Percentiles rank a stretch among this genome's conserved stretches.
These are phyloP conservation scores for Mus minutoides DNA, from an alignment of 2,797 vertebrate genomes.

Conservation along the genomic window DNA sequence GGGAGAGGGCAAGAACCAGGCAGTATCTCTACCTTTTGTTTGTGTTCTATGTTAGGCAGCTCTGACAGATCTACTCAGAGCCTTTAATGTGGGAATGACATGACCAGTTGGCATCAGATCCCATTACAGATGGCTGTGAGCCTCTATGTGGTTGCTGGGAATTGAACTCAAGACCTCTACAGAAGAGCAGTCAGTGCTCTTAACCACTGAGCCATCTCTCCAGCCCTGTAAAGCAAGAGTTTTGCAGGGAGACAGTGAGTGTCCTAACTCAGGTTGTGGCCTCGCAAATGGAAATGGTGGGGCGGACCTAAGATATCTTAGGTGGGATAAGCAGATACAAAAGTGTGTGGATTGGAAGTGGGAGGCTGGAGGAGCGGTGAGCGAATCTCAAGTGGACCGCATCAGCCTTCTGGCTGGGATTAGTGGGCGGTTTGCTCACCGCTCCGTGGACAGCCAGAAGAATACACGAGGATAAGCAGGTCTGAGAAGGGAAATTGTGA, in stretches of 20 bases:
- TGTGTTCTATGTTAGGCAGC: not conserved
- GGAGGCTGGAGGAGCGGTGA: not conserved
- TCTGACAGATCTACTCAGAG: not conserved
- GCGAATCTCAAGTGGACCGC: not conserved
- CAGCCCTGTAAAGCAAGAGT: not conserved
- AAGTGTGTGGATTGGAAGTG: not conserved
- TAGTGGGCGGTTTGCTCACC: conserved; percentile 8
- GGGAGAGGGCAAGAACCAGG: not conserved
- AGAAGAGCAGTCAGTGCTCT: too few relatives aligned
- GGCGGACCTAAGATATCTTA: not conserved
- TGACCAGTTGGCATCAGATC: not conserved
- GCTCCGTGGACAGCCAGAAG: conserved; percentile 4
- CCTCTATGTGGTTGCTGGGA: too few relatives aligned
- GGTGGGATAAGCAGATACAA: not conserved
- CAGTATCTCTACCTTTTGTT: not conserved
- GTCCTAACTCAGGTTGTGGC: not conserved
- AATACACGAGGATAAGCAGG: conserved; percentile 38
- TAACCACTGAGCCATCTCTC: too few relatives aligned
- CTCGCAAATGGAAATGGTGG: not conserved
- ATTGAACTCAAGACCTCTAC: too few relatives aligned
- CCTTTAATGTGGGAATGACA: not conserved
- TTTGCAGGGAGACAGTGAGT: conserved; percentile 21
- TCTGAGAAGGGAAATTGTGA: conserved; percentile 62
- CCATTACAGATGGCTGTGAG: too few relatives aligned
- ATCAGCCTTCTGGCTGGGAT: not conserved